These are phyloP conservation scores for Polymixis lichenea DNA, from an alignment of 2,888 invertebrate genomes.

Conservation along the genomic window DNA sequence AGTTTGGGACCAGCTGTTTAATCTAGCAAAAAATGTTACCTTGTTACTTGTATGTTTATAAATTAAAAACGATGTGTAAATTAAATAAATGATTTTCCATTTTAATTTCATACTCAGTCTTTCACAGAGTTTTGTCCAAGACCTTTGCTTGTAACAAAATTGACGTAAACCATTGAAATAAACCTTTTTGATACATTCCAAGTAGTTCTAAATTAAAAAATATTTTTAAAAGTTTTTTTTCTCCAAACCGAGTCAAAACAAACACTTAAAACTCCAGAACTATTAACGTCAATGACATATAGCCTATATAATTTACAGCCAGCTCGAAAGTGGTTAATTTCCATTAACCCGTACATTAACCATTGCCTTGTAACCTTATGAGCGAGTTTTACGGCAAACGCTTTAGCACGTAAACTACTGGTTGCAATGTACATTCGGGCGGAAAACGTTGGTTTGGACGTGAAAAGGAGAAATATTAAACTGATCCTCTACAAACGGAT, in stretches of 20 bases:
- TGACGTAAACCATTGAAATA: no score
- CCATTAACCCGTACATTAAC: constrained; percentile 66
- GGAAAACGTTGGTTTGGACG: constrained; percentile 8
- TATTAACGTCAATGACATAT: constrained; percentile 40
- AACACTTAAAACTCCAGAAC: constrained; percentile 9
- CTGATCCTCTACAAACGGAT: no score
- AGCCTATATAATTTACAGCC: constrained; percentile 47
- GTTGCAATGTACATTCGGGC: constrained; percentile 50
- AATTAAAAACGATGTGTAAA: no score
- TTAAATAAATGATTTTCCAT: no score
- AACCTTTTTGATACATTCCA: no score
- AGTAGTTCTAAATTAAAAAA: no score
- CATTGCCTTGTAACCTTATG: constrained; percentile 57
- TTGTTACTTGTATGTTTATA: no score
- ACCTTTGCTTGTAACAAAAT: no score
- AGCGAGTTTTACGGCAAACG: constrained; percentile 58
- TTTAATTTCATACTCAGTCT: no score
- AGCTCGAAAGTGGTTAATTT: constrained; percentile 63
- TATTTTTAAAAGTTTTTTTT: background rate
- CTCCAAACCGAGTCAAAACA: constrained; percentile 26
- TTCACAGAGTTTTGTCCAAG: no score
- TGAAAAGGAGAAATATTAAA: background rate
- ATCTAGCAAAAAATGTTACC: no score
- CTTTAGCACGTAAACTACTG: constrained; percentile 57
- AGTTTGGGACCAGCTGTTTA: no score